Base-by-base conservation (phyloP, 2,888 invertebrate genomes). In the Archaeoteleia sp. region DNA sequence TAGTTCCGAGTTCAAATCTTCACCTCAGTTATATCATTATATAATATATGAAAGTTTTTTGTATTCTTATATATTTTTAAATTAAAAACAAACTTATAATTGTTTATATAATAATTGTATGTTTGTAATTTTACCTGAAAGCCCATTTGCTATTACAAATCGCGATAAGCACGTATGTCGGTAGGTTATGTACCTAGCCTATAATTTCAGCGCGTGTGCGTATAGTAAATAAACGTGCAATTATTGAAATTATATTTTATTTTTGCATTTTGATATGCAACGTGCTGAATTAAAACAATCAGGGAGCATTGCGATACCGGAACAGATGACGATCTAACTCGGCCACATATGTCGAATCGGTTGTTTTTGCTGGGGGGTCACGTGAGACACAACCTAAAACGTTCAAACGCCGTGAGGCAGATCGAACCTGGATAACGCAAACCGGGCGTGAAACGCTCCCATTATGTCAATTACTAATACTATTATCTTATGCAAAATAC, bases 401-500 rank as follows among this genome's bases (percentile, higher is more conserved):
- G n/a, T n/a, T n/a, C n/a, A n/a, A n/a, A n/a, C n/a, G n/a, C n/a
- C n/a, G n/a, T n/a, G 48, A 67, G 55, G 63, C 68, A 74, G 78
- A 80, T 80, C 62, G 70, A 43, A 42, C 43, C 54, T 61, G 69
- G 81, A 81, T 81, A 80, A 76, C 70, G 55, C 63, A 73, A 69
- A 55, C 73, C 73, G 70, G 78, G 80, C 75, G 81, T 81, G 78
- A 82, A 82, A 77, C 77, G 76, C 57, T 74, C 75, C 76, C 75
- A 74, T 80, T 79, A 81, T 74, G 74, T 67, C 78, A 79, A 82
- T 81, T 81, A 77, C 73, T 63, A 74, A 78, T 72, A 68, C 75
- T 71, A 73, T n/a, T n/a, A n/a, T n/a, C n/a, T n/a, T n/a, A n/a
- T n/a, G n/a, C n/a, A n/a, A n/a, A n/a, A n/a, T n/a, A n/a, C n/a